A percentile compares a stretch with the other conserved stretches of the same genome.
Evolutionary conservation across 2,113 vertebrate genomes (phyloP).

Genomic region (Plestiodon gilberti): DNA sequence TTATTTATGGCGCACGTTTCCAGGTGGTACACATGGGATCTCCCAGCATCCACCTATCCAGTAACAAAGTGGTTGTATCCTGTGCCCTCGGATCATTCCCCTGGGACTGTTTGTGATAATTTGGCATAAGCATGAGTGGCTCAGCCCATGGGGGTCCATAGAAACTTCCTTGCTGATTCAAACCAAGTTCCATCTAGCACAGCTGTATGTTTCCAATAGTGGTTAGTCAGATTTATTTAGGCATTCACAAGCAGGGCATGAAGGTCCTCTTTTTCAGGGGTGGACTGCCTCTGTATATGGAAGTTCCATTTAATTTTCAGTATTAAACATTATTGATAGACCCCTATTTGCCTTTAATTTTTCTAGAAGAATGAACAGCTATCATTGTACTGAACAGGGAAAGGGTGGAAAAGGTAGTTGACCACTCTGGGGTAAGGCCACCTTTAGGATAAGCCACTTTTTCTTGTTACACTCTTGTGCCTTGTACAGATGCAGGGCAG

Average conservation of each 20-base stretch:
- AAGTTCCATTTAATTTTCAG: not conserved
- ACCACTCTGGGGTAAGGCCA: too few species aligned
- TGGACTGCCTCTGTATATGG: not conserved
- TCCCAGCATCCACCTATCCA: too few species aligned
- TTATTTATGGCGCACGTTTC: too few species aligned
- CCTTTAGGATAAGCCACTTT: too few species aligned
- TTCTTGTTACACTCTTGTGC: not conserved
- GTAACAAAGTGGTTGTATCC: too few species aligned
- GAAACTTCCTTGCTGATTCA: not conserved
- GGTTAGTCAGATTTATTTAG: not conserved
- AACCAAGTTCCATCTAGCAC: not conserved
- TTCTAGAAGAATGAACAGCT: too few species aligned
- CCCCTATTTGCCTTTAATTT: not conserved
- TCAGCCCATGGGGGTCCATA: not conserved
- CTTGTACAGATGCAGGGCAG: not conserved
- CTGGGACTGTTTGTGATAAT: not conserved
- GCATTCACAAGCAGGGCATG: not conserved
- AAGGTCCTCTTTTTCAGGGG: not conserved
- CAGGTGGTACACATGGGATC: too few species aligned
- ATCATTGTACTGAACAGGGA: too few species aligned
- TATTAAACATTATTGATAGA: not conserved
- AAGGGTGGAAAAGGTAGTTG: too few species aligned
- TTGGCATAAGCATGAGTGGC: not conserved
- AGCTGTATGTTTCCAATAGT: not conserved
- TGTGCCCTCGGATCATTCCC: too few species aligned